Conservation (phyloP, 2,113 vertebrate genomes). For the Gobiocypris rarus region DNA sequence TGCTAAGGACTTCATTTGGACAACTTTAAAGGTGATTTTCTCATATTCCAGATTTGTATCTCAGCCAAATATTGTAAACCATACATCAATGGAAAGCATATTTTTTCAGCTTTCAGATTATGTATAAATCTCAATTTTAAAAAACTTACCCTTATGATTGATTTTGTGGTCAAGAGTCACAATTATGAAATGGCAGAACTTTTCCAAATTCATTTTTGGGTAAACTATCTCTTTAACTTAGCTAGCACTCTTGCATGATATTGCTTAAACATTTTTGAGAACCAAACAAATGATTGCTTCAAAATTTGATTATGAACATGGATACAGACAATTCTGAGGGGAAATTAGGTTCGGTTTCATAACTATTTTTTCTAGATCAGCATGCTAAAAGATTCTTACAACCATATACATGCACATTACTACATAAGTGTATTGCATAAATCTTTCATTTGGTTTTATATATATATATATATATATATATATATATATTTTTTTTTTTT, state of each 20-base stretch:
- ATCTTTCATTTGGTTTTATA: background rate
- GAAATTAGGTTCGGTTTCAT: background rate
- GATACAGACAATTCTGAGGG: background rate
- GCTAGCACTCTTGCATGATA: background rate
- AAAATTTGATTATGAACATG: constrained; percentile 6
- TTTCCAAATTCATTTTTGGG: background rate
- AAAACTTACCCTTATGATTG: too few relatives aligned
- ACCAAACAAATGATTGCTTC: background rate
- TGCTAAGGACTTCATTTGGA: too few relatives aligned
- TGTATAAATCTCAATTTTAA: too few relatives aligned
- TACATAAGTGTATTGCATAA: constrained; percentile 19
- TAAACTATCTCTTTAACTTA: background rate
- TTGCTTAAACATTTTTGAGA: background rate
- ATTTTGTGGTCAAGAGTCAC: too few relatives aligned
- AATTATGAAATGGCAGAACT: background rate
- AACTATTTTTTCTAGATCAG: constrained; percentile 1
- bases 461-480: background rate
- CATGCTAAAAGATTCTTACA: constrained; percentile 39
- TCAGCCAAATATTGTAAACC: too few relatives aligned
- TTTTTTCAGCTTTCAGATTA: too few relatives aligned
- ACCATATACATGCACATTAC: constrained; percentile 46
- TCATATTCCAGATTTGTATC: too few relatives aligned
- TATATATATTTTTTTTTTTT: too few relatives aligned
- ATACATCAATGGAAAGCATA: too few relatives aligned
- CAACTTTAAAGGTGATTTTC: too few relatives aligned